phyloP scores from a whole-genome alignment of 2,113 vertebrate genomes.

The Pygoscelis adeliae region DNA sequence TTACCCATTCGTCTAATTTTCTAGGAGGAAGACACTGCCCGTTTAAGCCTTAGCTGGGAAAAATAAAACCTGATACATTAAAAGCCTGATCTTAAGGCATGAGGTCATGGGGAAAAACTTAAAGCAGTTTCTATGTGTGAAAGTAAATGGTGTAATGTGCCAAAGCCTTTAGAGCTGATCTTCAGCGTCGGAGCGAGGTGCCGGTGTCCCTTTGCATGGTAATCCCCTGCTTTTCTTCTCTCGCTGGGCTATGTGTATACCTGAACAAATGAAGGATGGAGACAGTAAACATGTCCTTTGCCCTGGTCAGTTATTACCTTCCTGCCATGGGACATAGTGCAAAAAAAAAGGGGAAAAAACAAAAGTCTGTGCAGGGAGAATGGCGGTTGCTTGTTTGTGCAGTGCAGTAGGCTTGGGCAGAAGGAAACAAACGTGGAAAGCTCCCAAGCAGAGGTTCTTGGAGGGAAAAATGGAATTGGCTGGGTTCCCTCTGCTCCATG shows the following conservation, averaged over 20 bases:
- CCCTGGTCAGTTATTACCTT: neutral
- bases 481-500: neutral
- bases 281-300: slow-evolving; percentile 10
- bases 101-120: neutral
- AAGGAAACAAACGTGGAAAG: neutral
- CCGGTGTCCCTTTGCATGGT: neutral
- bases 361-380: neutral
- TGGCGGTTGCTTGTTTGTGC: neutral
- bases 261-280: neutral
- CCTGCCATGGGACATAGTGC: neutral
- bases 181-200: accelerated
- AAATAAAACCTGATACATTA: neutral
- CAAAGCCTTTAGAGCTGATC: neutral
- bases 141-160: neutral
- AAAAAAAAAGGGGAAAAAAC: accelerated
- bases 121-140: neutral
- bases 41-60: neutral
- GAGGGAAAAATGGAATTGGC: neutral
- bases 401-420: neutral
- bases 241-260: neutral
- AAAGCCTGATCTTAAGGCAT: neutral
- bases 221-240: neutral
- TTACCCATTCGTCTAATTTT: neutral
- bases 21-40: neutral
- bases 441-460: neutral